Base-by-base conservation (phyloP, 2,113 vertebrate genomes). In the Antechinus stuartii region DNA sequence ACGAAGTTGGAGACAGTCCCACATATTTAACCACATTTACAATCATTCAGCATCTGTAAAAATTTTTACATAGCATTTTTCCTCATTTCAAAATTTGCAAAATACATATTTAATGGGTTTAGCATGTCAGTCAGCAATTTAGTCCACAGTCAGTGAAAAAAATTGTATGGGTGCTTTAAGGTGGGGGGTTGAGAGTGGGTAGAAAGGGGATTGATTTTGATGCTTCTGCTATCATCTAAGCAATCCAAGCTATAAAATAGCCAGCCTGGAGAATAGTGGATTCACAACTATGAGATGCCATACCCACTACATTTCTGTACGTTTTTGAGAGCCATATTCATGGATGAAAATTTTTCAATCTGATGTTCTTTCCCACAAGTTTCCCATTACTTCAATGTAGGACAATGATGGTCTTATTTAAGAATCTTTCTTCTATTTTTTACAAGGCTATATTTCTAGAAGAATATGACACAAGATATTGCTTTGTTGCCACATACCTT, bases 1-100 rank as follows among this genome's bases (percentile, higher is more conserved):
- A 98, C 97, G 98, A 98, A 98, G 97, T 97, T 98, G 98, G 98
- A 98, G 97, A 76, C 90, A 91, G 49, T 97, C 98, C 98, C 98
- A 97, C 68, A 61, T 95, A 98, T 96, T 97, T 96, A 90, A 97
- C 97, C 1, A 3, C 97, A 97, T 98, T 98, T 98, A 98, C 94
- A 98, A 96, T 98, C 98, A 97, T 96, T 97, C 97, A 96, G 96
- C 98, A 98, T 98, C 98, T 56, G 94, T 98, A 97, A 97, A 98
- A 98, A 95, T 97, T 96, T 98, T 98, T 98, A 98, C 96, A 94
- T 96, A 93, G 93, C 76, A 61, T 97, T 98, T 98, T 98, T 55
- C 91, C 94, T 98, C 54, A 11, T 98, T 98, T 98, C 96, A 95
- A 97, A 98, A 97, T 94, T 97, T 96, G 94, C 91, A 95, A 96